Evolutionary conservation across 2,113 vertebrate genomes (phyloP), one percentile per base, ranked within the genome.

Genomic region (Corythoichthys haematopterus): DNA sequence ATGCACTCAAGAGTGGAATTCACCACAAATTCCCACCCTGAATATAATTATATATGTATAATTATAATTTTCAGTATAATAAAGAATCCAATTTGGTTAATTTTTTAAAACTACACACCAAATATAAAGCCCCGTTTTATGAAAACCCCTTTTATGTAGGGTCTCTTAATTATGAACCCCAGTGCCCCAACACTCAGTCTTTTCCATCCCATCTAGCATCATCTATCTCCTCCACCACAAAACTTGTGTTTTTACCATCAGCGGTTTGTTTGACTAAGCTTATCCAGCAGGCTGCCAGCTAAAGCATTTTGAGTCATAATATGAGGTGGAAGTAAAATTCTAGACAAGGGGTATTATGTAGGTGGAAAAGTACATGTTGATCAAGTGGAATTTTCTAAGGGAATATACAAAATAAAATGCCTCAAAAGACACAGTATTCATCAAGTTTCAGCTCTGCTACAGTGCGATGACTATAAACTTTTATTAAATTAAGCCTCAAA

Each of bases 191-290:
- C 69, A 51, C 75, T 71, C 40, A 58, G 15, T 56, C 53, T 45
- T 75, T 79, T 74, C 64, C 75, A 72, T 71, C 56, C 64, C 16
- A 80, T 80, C 64, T 77, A 78, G 52, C 71, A 68, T 55, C 72
- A 66, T 78, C 73, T 71, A 64, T 48, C 71, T 71, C 59, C 70
- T 76, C 62, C 69, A 69, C 78, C 74, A 76, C 83, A 75, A 68
- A 57, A 69, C 59, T 70, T 87, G 83, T 89, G 86, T 74, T 87
- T 88, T 87, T 71, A 69, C 70, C 83, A 89, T 89, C 87, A 83
- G 82, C 28, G 69, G 62, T 67, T 78, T 69, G 66, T 71, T 70
- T 78, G 35, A 62, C 60, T 65, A 68, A 75, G 74, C 70, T 80
- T 70, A 65, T 79, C 70, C 75, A 37, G 43, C 74, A 67, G 71